Conservation (phyloP, 2,888 invertebrate species). For the Drosophila putrida region DNA sequence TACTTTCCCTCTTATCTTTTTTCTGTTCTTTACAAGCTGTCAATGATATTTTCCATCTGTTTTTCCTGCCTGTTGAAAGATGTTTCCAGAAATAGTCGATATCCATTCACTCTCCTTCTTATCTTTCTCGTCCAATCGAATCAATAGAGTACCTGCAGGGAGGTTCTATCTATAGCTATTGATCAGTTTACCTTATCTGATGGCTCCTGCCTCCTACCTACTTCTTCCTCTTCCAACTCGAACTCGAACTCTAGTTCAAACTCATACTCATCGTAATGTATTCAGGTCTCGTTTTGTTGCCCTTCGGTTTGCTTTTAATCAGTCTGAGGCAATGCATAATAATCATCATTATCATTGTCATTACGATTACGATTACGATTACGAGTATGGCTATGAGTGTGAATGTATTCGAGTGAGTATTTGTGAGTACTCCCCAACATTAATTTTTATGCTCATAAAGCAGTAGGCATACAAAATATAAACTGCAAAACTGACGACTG, state of each 20-base stretch:
- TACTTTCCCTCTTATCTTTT: constrained; percentile 14
- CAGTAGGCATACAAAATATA: constrained; percentile 45
- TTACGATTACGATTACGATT: constrained; percentile 18
- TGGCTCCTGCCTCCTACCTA: constrained; percentile 1
- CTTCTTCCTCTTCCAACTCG: background rate
- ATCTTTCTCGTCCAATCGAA: constrained; percentile 2
- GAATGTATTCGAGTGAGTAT: constrained; percentile 5
- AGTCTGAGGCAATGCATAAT: constrained; percentile 66
- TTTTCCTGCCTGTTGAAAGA: constrained; percentile 40
- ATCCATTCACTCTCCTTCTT: background rate
- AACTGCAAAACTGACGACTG: constrained; percentile 49
- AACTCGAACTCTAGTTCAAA: constrained; percentile 1
- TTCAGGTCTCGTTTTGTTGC: constrained; percentile 33
- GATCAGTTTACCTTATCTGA: constrained; percentile 59
- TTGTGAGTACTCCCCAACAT: constrained; percentile 32
- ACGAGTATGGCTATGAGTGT: constrained; percentile 6
- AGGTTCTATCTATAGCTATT: constrained; percentile 35
- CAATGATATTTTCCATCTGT: constrained; percentile 40
- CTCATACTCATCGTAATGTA: constrained; percentile 2
- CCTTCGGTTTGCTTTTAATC: constrained; percentile 61
- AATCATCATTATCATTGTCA: constrained; percentile 58
- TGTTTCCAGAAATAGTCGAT: constrained; percentile 23
- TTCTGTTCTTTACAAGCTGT: constrained; percentile 23
- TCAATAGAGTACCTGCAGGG: constrained; percentile 37
- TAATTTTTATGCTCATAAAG: constrained; percentile 50